A percentile compares a stretch with the other conserved stretches of the same genome.
Evolutionary conservation across 2,797 vertebrate genomes (phyloP).

Genomic region (Cynodonichthys magdalenae): DNA sequence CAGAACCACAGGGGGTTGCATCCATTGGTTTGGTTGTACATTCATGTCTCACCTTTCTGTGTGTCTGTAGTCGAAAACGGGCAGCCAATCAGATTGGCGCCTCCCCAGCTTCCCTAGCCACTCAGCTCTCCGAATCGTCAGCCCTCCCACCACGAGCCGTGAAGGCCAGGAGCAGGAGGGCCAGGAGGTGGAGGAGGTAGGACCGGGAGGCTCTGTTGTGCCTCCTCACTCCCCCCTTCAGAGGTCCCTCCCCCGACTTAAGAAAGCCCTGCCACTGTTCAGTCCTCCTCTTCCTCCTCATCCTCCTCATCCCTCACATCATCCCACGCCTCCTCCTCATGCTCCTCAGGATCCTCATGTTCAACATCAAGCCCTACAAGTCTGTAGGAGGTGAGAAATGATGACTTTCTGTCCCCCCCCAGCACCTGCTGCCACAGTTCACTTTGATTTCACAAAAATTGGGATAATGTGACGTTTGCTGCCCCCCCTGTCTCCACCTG

Average conservation of each 20-base stretch:
- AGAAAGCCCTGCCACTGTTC: slow-evolving; percentile 87
- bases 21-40: not conserved
- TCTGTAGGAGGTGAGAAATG: slow-evolving; percentile 67
- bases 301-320: slow-evolving; percentile 61
- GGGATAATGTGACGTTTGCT: slow-evolving; percentile 22
- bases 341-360: slow-evolving; percentile 61
- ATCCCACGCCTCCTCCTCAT: slow-evolving; percentile 64
- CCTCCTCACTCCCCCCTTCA: slow-evolving; percentile 88
- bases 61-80: slow-evolving; percentile 58
- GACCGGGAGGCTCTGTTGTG: slow-evolving; percentile 51
- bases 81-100: slow-evolving; percentile 65
- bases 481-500: slow-evolving; percentile 11
- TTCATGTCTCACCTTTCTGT: slow-evolving; percentile 43
- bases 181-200: slow-evolving; percentile 58
- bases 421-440: slow-evolving; percentile 22
- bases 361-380: slow-evolving; percentile 57
- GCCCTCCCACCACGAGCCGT: slow-evolving; percentile 47
- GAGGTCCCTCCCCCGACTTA: slow-evolving; percentile 81
- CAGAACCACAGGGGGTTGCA: not conserved
- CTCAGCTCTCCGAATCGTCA: slow-evolving; percentile 55
- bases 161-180: slow-evolving; percentile 52
- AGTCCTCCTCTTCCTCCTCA: slow-evolving; percentile 59
- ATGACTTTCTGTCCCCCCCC: slow-evolving; percentile 25
- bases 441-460: slow-evolving; percentile 19
- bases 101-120: slow-evolving; percentile 63